Percentiles rank a stretch among this genome's conserved stretches.
Conservation (phyloP, 2,888 invertebrate species). For the Drosophila quasianomalipes region DNA sequence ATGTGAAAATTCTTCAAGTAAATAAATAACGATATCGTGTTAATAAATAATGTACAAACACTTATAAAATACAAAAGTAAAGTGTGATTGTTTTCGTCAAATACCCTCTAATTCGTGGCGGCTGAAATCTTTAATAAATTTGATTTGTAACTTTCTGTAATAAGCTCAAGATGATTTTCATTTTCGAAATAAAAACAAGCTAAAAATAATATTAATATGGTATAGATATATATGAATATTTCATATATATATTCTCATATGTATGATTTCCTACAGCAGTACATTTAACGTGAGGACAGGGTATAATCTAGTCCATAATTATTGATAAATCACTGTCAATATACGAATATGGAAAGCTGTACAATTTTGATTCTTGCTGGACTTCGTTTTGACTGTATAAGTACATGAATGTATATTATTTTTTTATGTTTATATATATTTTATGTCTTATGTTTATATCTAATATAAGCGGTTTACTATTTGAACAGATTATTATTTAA, state of each 20-base stretch:
- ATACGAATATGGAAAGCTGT: conserved; percentile 10
- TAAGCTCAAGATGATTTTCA: neutral
- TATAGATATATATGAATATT: neutral
- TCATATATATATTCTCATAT: neutral
- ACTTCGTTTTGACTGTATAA: conserved; percentile 10
- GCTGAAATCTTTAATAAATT: neutral
- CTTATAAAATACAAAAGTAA: conserved; percentile 17
- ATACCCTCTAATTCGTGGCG: neutral
- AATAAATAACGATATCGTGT: conserved; percentile 61
- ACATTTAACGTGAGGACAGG: neutral
- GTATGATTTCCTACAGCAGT: neutral
- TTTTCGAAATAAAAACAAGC: neutral
- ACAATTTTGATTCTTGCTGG: conserved; percentile 39
- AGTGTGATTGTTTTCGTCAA: conserved; percentile 4
- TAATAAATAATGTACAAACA: conserved; percentile 50
- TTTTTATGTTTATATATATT: conserved; percentile 16
- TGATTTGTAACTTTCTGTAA: neutral
- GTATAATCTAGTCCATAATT: conserved; percentile 1
- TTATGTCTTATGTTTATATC: neutral
- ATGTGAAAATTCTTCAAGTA: conserved; percentile 64
- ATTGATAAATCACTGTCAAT: neutral
- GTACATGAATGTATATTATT: neutral
- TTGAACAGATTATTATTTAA: conserved; percentile 59
- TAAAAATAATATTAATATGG: neutral
- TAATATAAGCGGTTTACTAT: conserved; percentile 19